phyloP scores from a whole-genome alignment of 2,797 vertebrate genomes.

The Enoplosus armatus region DNA sequence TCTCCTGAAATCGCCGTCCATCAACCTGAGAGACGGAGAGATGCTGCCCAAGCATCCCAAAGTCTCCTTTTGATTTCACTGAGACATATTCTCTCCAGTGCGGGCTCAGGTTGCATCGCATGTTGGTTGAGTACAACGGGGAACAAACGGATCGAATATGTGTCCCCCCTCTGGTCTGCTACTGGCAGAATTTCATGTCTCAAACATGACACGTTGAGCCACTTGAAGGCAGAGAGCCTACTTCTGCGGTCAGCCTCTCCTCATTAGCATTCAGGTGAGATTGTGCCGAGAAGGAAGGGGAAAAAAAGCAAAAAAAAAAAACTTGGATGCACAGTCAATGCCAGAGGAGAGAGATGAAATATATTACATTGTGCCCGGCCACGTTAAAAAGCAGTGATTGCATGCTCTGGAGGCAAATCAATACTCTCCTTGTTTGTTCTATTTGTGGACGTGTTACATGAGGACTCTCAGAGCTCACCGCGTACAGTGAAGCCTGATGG shows the following conservation, averaged over 20 bases:
- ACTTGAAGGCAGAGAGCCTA: constrained; percentile 32
- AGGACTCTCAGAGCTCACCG: constrained; percentile 47
- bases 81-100: neutral
- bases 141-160: neutral
- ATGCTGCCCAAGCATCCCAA: neutral
- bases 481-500: constrained; percentile 27
- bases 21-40: neutral
- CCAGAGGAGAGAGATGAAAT: constrained; percentile 28
- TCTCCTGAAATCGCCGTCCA: neutral
- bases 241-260: constrained; percentile 45
- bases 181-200: constrained; percentile 11
- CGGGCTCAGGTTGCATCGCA: neutral
- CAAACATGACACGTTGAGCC: neutral
- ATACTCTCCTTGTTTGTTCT: constrained; percentile 46
- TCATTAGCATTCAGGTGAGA: constrained; percentile 76
- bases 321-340: constrained; percentile 6
- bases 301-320: neutral
- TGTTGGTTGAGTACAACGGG: neutral
- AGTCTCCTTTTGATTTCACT: neutral
- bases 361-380: constrained; percentile 8
- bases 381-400: constrained; percentile 15
- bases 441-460: constrained; percentile 54
- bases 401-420: constrained; percentile 57
- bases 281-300: neutral
- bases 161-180: neutral